These are phyloP conservation scores for Myripristis murdjan DNA, from an alignment of 2,797 vertebrate genomes.

Conservation along the genomic window DNA sequence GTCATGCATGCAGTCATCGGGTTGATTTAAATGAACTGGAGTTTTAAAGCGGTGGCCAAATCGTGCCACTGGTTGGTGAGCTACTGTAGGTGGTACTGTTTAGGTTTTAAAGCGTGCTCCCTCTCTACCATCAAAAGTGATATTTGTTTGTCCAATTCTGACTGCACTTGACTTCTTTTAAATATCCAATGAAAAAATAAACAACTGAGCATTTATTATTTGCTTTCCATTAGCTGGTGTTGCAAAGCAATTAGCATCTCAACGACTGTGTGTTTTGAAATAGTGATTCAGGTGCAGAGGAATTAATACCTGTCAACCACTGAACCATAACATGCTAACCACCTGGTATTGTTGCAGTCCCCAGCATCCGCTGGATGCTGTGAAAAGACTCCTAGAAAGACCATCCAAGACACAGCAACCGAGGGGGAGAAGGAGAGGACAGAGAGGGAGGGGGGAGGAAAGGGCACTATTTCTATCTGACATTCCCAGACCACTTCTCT, in stretches of 20 bases:
- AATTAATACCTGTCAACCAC: constrained; percentile 40
- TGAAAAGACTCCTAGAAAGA: constrained; percentile 36
- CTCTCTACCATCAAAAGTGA: constrained; percentile 28
- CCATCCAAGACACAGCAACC: constrained; percentile 46
- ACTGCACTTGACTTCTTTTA: constrained; percentile 66
- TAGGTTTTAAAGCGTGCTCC: constrained; percentile 29
- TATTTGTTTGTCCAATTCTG: constrained; percentile 51
- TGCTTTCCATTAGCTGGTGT: constrained; percentile 57
- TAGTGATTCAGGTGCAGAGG: constrained; percentile 43
- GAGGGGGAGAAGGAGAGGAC: constrained; percentile 30
- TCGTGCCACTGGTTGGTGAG: constrained; percentile 11
- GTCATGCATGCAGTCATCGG: constrained; percentile 36
- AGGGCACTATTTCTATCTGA: constrained; percentile 47
- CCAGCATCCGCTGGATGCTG: constrained; percentile 17
- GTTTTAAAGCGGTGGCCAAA: constrained; percentile 30
- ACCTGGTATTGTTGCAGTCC: constrained; percentile 1
- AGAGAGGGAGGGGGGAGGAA: constrained; percentile 7
- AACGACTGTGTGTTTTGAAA: not conserved
- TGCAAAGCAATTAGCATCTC: constrained; percentile 51
- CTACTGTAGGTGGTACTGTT: constrained; percentile 32
- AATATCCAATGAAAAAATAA: constrained; percentile 39
- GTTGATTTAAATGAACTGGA: constrained; percentile 12
- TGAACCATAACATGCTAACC: constrained; percentile 5
- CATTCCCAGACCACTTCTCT: constrained; percentile 51
- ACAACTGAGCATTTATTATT: constrained; percentile 45